phyloP scores from a whole-genome alignment of 2,888 invertebrate species.

The Lepeophtheirus nordmannii region DNA sequence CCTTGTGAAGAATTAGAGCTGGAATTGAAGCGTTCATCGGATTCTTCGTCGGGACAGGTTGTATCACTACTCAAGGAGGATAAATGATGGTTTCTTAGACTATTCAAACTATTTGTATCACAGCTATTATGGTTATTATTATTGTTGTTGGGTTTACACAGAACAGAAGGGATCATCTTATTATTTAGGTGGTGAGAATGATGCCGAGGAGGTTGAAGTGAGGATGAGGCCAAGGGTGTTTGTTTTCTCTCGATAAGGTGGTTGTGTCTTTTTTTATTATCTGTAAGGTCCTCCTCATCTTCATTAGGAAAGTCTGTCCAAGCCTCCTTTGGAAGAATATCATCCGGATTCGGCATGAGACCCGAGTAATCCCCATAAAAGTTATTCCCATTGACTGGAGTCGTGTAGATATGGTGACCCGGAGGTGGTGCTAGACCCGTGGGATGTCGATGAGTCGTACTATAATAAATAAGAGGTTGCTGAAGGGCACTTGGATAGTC shows the following conservation, averaged over 20 bases:
- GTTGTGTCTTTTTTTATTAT: not conserved
- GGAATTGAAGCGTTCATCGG: not conserved
- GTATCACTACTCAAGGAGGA: not conserved
- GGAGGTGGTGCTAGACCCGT: not conserved
- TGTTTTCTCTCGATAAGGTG: not conserved
- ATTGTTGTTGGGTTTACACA: not conserved
- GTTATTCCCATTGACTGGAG: not conserved
- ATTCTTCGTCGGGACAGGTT: not conserved
- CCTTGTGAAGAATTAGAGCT: slow-evolving; percentile 1
- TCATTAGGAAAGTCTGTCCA: slow-evolving; percentile 21
- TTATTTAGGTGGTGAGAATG: not conserved
- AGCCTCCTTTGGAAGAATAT: slow-evolving; percentile 22
- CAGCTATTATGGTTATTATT: not conserved
- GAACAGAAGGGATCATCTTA: slow-evolving; percentile 1
- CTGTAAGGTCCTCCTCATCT: not conserved
- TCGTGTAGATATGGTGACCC: not conserved
- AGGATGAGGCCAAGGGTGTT: not conserved
- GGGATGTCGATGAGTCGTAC: not conserved
- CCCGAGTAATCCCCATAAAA: not conserved
- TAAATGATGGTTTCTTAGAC: not conserved
- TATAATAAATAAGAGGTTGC: not conserved
- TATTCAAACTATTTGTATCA: slow-evolving; percentile 5
- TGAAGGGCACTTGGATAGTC: slow-evolving; percentile 5
- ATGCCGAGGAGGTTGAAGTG: not conserved
- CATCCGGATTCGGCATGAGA: slow-evolving; percentile 22